Percentiles rank a stretch among this genome's conserved stretches.
Conservation (phyloP, 2,797 vertebrate genomes). For the Erethizon dorsatum region DNA sequence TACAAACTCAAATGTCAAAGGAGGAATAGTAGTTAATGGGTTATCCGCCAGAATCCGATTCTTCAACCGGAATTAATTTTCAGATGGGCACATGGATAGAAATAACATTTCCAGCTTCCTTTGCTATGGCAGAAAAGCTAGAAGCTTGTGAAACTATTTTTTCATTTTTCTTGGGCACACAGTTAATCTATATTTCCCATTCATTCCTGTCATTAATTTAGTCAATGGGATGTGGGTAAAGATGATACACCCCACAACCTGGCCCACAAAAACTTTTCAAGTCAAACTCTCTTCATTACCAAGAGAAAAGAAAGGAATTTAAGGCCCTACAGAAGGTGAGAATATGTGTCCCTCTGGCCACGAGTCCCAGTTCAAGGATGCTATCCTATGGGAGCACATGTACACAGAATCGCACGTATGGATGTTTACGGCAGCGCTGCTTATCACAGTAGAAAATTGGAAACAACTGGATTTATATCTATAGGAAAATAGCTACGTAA, state of each 20-base stretch:
- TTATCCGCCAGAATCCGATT: constrained; percentile 54
- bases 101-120: background rate
- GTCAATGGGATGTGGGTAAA: background rate
- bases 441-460: background rate
- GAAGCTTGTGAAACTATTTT: background rate
- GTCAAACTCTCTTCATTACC: background rate
- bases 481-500: background rate
- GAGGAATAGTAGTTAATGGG: background rate
- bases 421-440: background rate
- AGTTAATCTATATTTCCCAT: background rate
- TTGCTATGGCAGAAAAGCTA: background rate
- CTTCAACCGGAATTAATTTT: background rate
- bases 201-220: background rate
- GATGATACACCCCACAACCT: background rate
- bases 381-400: fast-evolving
- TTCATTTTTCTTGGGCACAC: background rate
- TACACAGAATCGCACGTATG: background rate
- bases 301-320: constrained; percentile 52
- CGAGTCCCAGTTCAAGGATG: background rate
- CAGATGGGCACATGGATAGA: background rate
- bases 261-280: background rate
- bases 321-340: background rate
- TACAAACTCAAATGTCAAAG: background rate
- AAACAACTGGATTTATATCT: background rate
- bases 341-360: background rate